phyloP scores from a whole-genome alignment of 1,140 invertebrate genomes.

The Leptestheria dahalacensis region DNA sequence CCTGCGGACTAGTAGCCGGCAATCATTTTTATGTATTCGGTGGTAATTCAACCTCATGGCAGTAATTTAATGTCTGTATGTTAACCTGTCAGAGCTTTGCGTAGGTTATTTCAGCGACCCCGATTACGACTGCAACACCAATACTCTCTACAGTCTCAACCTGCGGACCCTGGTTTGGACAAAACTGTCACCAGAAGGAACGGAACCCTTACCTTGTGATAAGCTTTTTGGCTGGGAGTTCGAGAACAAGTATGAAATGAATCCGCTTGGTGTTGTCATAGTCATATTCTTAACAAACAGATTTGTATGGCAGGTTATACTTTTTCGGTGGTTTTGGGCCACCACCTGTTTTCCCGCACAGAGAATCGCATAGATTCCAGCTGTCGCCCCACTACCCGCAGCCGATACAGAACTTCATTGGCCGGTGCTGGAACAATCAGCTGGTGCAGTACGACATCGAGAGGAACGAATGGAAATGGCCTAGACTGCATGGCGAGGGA shows the following conservation, averaged over 20 bases:
- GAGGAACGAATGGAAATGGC: constrained; percentile 26
- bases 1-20: constrained; percentile 25
- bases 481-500: constrained; percentile 23
- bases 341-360: constrained; percentile 13
- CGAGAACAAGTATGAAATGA: constrained; percentile 25
- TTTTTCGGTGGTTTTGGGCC: constrained; percentile 33
- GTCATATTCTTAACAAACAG: background rate
- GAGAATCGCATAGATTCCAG: constrained; percentile 18
- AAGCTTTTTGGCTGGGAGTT: constrained; percentile 31
- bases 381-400: constrained; percentile 21
- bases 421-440: constrained; percentile 33
- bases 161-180: constrained; percentile 26
- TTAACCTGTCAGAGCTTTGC: too few species aligned
- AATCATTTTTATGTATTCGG: constrained; percentile 31
- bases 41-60: constrained; percentile 22
- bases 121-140: constrained; percentile 22
- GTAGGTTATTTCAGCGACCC: constrained; percentile 11
- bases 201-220: constrained; percentile 28
- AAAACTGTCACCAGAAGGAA: constrained; percentile 18
- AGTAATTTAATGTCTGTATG: background rate
- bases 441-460: constrained; percentile 27
- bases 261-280: background rate
- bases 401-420: constrained; percentile 9
- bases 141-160: constrained; percentile 27
- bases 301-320: constrained; percentile 27